Conservation (phyloP, 2,113 vertebrate species). For the Apaloderma vittatum region DNA sequence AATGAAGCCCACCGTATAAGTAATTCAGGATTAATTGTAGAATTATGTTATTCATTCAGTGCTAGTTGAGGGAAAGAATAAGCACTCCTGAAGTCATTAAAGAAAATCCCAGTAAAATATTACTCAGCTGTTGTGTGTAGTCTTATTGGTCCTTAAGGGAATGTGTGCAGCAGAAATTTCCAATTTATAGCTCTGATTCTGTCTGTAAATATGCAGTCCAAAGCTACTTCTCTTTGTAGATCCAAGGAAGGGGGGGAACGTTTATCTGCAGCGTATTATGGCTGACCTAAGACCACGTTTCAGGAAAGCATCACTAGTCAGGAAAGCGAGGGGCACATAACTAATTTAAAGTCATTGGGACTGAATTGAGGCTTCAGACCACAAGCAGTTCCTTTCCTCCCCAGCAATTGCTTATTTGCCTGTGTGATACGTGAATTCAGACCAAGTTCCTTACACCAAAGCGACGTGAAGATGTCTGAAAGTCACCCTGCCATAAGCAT, state of each 20-base stretch:
- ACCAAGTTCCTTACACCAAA: neutral
- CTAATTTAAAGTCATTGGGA: neutral
- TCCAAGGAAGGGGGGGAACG: neutral
- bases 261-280: slow-evolving; percentile 15
- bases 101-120: slow-evolving; percentile 55
- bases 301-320: neutral
- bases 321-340: neutral
- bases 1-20: slow-evolving; percentile 20
- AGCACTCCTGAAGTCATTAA: slow-evolving; percentile 45
- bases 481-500: rapidly evolving
- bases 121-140: slow-evolving; percentile 23
- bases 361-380: neutral
- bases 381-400: neutral
- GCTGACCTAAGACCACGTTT: neutral
- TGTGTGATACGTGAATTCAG: neutral
- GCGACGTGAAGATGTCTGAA: neutral
- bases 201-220: neutral
- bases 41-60: slow-evolving; percentile 28
- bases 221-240: slow-evolving; percentile 18
- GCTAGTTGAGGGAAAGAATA: neutral
- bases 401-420: neutral
- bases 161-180: neutral
- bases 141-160: slow-evolving; percentile 39
- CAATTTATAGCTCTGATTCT: neutral
- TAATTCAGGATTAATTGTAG: slow-evolving; percentile 58